Evolutionary conservation across 2,888 invertebrate genomes (phyloP), one percentile per base, ranked within the genome.

Genomic region (Lasius platythorax): DNA sequence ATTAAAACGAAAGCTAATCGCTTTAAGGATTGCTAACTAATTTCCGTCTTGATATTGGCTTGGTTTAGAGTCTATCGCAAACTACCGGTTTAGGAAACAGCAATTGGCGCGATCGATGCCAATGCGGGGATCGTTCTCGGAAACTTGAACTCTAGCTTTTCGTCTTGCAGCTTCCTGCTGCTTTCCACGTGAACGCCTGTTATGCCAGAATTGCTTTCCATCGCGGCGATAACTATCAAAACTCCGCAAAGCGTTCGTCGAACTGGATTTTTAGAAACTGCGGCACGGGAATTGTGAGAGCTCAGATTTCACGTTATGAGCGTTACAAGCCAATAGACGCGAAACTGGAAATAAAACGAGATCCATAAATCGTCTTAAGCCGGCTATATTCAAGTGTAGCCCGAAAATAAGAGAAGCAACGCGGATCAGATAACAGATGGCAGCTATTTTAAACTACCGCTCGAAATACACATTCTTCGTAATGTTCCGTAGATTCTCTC

Each of bases 101-200:
- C 79, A 61, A 72, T 81, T 72, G 46, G 23, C 46, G 15, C 72
- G 61, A 79, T 79, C 79, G 46, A 79, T 61, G 43, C 56, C 30
- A n/a, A 33, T 43, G 72, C 46, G 43, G 72, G 11, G 33, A 72
- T 72, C 72, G 46, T 79, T 72, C 46, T 6, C 37, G 53, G 33
- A 23, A 56, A 72, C 23, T 72, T 33, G 61, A 37, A 33, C 73
- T 72, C 73, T 81, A 81, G 46, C 61, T 72, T 61, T 72, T 61
- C 73, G 61, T 73, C 73, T 61, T 18, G 72, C 72, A 72, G 61
- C 73, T 79, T 70, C 68, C 23, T 70, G 30, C 58, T 23, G 11
- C 33, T 50, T 61, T 61, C 43, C 33, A 46, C 58, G 33, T 46
- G 58, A 72, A 79, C 61, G 58, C 46, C 43, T 46, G 50, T 37